Percentiles rank a stretch among this genome's conserved stretches.
phyloP scores from a whole-genome alignment of 2,113 vertebrate species.

The Pyrgilauda ruficollis region DNA sequence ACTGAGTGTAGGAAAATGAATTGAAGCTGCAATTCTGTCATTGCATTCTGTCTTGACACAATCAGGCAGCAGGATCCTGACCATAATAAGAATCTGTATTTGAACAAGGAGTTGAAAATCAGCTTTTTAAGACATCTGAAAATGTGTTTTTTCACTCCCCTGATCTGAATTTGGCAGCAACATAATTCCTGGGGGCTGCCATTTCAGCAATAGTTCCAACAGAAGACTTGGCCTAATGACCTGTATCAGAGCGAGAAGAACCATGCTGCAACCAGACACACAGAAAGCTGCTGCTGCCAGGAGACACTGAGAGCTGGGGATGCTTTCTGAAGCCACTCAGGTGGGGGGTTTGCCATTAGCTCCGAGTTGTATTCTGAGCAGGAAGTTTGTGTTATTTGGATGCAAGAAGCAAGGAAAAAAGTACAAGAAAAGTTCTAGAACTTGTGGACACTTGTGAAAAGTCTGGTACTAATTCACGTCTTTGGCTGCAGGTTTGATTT shows the following conservation, averaged over 20 bases:
- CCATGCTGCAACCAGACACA: not conserved
- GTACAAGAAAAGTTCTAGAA: not conserved
- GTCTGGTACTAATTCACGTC: not conserved
- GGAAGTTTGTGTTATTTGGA: not conserved
- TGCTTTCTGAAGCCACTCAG: not conserved
- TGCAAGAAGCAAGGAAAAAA: not conserved
- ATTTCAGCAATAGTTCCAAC: constrained; percentile 20
- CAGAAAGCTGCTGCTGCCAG: not conserved
- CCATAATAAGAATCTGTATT: not conserved
- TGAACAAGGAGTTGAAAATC: not conserved
- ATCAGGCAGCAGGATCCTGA: not conserved
- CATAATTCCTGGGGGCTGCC: not conserved
- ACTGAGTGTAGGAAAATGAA: not conserved
- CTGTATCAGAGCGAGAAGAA: constrained; percentile 2
- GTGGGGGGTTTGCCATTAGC: not conserved
- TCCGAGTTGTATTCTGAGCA: not conserved
- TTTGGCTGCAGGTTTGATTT: not conserved
- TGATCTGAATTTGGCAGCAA: constrained; percentile 39
- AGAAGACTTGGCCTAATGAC: constrained; percentile 45
- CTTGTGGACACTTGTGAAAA: not conserved
- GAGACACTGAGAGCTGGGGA: not conserved
- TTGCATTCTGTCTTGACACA: not conserved
- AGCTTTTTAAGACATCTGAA: not conserved
- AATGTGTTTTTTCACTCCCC: constrained; percentile 5
- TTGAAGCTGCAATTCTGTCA: not conserved